A percentile compares a stretch with the other conserved stretches of the same genome.
phyloP scores from a whole-genome alignment of 2,888 invertebrate genomes.

The Volucella inflata region DNA sequence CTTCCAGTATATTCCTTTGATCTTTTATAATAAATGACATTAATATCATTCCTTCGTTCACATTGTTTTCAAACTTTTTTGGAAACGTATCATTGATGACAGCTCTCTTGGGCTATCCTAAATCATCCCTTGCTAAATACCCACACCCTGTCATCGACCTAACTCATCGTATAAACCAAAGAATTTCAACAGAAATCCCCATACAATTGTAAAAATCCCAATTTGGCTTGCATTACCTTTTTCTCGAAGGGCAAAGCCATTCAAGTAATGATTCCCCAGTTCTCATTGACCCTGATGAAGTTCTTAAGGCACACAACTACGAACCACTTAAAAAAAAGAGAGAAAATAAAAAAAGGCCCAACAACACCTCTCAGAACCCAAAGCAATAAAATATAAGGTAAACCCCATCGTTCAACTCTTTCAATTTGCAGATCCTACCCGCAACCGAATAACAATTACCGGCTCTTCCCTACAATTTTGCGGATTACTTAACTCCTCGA shows the following conservation, averaged over 20 bases:
- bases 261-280: neutral
- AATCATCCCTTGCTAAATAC: too few relatives aligned
- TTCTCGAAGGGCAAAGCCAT: neutral
- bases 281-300: conserved; percentile 23
- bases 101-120: too few relatives aligned
- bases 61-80: too few relatives aligned
- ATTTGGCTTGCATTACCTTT: too few relatives aligned
- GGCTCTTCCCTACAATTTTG: conserved; percentile 12
- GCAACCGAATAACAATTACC: conserved; percentile 47
- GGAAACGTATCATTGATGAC: too few relatives aligned
- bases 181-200: too few relatives aligned
- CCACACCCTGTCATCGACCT: too few relatives aligned
- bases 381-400: conserved; percentile 46
- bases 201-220: too few relatives aligned
- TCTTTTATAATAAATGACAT: too few relatives aligned
- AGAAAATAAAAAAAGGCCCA: conserved; percentile 27
- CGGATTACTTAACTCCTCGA: conserved; percentile 18
- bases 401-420: conserved; percentile 47
- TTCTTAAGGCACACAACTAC: conserved; percentile 20
- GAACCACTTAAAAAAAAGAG: neutral
- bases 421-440: conserved; percentile 31
- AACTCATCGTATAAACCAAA: too few relatives aligned
- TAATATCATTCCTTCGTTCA: too few relatives aligned
- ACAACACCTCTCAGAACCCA: conserved; percentile 14
- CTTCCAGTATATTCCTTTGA: too few relatives aligned